phyloP scores from a whole-genome alignment of 2,888 invertebrate species.

The Galeruca laticollis region DNA sequence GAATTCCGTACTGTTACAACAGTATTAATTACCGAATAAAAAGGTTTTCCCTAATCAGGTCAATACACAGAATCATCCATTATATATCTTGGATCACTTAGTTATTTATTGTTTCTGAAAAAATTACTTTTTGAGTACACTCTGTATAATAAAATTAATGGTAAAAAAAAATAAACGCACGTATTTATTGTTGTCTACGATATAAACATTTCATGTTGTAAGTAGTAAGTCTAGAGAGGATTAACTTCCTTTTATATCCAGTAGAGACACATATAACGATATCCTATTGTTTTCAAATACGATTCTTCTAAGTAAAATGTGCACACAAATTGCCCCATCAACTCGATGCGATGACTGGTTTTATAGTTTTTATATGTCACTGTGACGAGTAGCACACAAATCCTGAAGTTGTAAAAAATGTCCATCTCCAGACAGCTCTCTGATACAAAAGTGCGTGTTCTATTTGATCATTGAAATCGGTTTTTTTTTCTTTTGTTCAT shows the following conservation, averaged over 20 bases:
- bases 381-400: slow-evolving; percentile 9
- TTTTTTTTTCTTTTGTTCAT: too few relatives aligned
- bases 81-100: too few relatives aligned
- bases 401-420: not conserved
- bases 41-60: too few relatives aligned
- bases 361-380: slow-evolving; percentile 28
- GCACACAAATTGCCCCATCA: slow-evolving; percentile 29
- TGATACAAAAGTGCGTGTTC: too few relatives aligned
- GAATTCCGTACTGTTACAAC: too few relatives aligned
- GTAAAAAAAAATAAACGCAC: slow-evolving; percentile 1
- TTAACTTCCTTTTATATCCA: slow-evolving; percentile 21
- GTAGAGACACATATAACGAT: slow-evolving; percentile 11
- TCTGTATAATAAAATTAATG: slow-evolving; percentile 7
- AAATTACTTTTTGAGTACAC: not conserved
- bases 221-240: slow-evolving; percentile 3
- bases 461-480: not conserved
- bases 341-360: slow-evolving; percentile 12
- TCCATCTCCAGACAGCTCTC: not conserved
- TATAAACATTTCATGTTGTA: slow-evolving; percentile 1
- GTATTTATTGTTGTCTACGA: slow-evolving; percentile 15
- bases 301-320: slow-evolving; percentile 13
- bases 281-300: slow-evolving; percentile 19
- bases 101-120: too few relatives aligned
- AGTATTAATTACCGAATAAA: too few relatives aligned
- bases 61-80: too few relatives aligned